A percentile compares a stretch with the other conserved stretches of the same genome.
Evolutionary conservation across 1,140 invertebrate genomes (phyloP).

Genomic region (Delia radicum): DNA sequence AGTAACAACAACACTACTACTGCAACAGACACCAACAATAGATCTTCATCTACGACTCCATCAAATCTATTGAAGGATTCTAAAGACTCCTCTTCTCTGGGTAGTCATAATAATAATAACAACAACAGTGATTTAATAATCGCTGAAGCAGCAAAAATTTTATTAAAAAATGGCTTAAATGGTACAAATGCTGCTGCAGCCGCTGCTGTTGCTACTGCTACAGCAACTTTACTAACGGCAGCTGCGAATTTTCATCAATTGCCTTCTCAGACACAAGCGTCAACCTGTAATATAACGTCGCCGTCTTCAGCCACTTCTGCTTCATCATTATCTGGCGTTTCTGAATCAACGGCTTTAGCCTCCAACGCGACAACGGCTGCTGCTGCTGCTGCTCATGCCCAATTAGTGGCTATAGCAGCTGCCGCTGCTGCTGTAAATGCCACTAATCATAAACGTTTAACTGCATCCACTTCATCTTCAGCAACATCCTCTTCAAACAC

Average conservation of each 20-base stretch:
- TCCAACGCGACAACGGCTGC: not conserved
- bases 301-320: not conserved
- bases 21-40: slow-evolving; percentile 29
- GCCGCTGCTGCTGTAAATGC: slow-evolving; percentile 14
- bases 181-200: slow-evolving; percentile 39
- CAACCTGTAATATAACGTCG: not conserved
- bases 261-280: not conserved
- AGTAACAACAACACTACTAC: not conserved
- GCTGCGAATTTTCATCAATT: slow-evolving; percentile 23
- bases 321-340: not conserved
- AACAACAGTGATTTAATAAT: slow-evolving; percentile 41
- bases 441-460: slow-evolving; percentile 12
- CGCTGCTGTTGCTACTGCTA: slow-evolving; percentile 32
- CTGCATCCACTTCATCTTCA: not conserved
- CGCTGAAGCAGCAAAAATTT: slow-evolving; percentile 50
- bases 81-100: slow-evolving; percentile 12
- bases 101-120: not conserved
- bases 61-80: slow-evolving; percentile 23
- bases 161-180: slow-evolving; percentile 52
- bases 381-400: not conserved
- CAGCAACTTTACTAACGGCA: slow-evolving; percentile 8
- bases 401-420: slow-evolving; percentile 13
- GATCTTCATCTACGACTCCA: too few relatives aligned
- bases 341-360: not conserved
- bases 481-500: not conserved